Conservation (phyloP, 2,113 vertebrate genomes). For the Mirza zaza region DNA sequence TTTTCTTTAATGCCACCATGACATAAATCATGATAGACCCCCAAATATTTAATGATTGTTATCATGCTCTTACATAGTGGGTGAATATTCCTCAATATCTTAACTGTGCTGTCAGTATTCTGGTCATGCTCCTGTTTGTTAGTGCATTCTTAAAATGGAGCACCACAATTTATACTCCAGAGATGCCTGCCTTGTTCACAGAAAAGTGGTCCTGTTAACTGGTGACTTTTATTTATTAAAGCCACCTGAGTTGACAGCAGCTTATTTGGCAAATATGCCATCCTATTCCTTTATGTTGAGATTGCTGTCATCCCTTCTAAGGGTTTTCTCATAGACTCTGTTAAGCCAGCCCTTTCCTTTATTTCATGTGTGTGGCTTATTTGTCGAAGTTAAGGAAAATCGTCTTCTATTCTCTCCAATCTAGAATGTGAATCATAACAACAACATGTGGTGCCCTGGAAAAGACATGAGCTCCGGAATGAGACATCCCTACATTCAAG, state of each 20-base stretch:
- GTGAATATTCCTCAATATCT: neutral
- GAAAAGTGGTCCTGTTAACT: neutral
- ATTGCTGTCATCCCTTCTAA: neutral
- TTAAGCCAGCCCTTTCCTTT: neutral
- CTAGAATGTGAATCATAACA: neutral
- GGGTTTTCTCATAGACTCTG: neutral
- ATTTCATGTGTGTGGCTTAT: constrained; percentile 5
- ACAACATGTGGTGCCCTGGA: neutral
- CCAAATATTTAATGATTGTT: neutral
- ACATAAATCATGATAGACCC: neutral
- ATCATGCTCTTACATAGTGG: neutral
- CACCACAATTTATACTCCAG: neutral
- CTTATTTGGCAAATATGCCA: constrained; percentile 49
- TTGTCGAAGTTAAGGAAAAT: constrained; percentile 12
- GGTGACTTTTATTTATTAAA: constrained; percentile 1
- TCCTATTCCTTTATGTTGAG: neutral
- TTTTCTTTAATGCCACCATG: neutral
- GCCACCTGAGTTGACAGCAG: constrained; percentile 17
- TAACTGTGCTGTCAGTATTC: neutral
- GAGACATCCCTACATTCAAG: neutral
- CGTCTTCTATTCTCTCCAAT: neutral
- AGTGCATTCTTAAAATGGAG: neutral
- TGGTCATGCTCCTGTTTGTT: neutral
- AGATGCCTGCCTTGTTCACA: neutral
- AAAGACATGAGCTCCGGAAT: neutral